These are phyloP conservation scores for Ispidina picta DNA, from an alignment of 2,797 vertebrate genomes.

Conservation along the genomic window DNA sequence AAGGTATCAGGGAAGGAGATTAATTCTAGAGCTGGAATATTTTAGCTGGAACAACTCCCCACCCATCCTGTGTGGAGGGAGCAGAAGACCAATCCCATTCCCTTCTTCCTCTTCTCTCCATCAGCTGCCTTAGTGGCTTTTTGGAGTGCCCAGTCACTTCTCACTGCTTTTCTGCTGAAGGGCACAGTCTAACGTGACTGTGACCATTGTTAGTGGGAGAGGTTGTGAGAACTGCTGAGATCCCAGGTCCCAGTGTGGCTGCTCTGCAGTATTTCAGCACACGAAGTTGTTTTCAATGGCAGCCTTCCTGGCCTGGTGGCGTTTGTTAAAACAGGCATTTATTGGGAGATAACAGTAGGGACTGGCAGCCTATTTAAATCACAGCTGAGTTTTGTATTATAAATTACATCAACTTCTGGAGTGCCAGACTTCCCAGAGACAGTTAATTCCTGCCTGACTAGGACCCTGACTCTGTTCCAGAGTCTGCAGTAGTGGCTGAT, in stretches of 20 bases:
- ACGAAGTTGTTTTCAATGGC: constrained; percentile 51
- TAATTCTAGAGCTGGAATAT: neutral
- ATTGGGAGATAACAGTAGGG: constrained; percentile 31
- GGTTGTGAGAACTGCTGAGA: constrained; percentile 18
- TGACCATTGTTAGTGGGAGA: neutral
- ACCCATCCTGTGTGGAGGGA: neutral
- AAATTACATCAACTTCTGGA: constrained; percentile 49
- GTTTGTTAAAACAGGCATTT: constrained; percentile 44
- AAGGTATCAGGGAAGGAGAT: neutral
- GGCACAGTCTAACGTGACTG: neutral
- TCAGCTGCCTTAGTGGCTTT: neutral
- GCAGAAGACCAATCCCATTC: neutral
- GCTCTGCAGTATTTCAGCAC: constrained; percentile 37
- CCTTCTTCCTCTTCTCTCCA: neutral
- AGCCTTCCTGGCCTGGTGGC: constrained; percentile 38
- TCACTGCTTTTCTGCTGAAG: neutral
- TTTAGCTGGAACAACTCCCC: neutral
- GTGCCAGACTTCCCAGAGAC: constrained; percentile 38
- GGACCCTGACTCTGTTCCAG: constrained; percentile 43
- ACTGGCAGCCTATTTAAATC: constrained; percentile 56
- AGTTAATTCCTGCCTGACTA: constrained; percentile 35
- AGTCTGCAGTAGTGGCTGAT: constrained; percentile 20
- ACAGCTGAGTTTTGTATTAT: constrained; percentile 54
- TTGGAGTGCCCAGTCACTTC: neutral
- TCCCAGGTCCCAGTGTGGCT: neutral